Evolutionary conservation across 2,888 invertebrate species (phyloP).

Genomic region (Diarsia rubi): DNA sequence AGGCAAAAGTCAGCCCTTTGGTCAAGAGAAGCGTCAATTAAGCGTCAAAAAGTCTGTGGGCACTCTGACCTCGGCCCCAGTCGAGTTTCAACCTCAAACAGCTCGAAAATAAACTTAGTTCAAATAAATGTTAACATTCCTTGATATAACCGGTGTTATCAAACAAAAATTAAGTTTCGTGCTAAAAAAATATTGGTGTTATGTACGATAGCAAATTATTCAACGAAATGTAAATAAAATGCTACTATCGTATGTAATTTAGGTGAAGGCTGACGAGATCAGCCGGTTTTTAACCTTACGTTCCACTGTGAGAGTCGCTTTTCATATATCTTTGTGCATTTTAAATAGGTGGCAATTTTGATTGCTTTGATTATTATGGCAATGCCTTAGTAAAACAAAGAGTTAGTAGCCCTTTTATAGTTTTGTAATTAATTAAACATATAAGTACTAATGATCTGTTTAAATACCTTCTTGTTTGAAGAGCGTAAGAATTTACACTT

Average conservation of each 20-base stretch:
- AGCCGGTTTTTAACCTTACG: neutral
- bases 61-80: neutral
- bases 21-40: neutral
- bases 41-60: neutral
- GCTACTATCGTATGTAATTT: slow-evolving; percentile 2
- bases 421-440: neutral
- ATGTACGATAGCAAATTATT: neutral
- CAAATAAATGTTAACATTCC: neutral
- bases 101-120: neutral
- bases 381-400: neutral
- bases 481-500: neutral
- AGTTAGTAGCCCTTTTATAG: neutral
- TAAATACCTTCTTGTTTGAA: neutral
- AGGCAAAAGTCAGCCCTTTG: neutral
- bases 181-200: slow-evolving; percentile 2
- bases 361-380: neutral
- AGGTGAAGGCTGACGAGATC: slow-evolving; percentile 43
- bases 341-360: neutral
- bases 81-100: neutral
- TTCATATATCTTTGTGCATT: slow-evolving; percentile 8
- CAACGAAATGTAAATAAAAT: neutral
- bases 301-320: neutral
- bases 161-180: neutral
- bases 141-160: neutral
- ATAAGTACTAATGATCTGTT: neutral